Evolutionary conservation across 1,140 invertebrate species (phyloP).

Genomic region (Apis cerana): DNA sequence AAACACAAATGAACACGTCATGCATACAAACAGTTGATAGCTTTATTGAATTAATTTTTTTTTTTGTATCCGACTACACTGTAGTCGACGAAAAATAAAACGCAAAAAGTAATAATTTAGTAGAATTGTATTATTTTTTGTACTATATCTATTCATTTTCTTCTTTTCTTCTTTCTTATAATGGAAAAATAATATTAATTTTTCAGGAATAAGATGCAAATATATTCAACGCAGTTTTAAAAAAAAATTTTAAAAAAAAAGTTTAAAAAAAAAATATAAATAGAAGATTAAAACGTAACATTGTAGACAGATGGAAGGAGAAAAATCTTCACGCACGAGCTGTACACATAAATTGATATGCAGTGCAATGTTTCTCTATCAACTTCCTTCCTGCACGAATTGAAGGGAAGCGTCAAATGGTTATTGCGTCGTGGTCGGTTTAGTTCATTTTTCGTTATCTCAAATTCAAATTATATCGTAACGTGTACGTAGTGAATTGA

Average conservation of each 20-base stretch:
- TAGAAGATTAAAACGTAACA: background rate
- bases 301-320: background rate
- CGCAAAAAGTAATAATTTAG: slow-evolving; percentile 1
- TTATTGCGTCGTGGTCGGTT: slow-evolving; percentile 53
- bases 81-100: background rate
- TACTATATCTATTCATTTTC: background rate
- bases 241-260: no score
- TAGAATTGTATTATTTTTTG: background rate
- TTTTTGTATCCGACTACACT: background rate
- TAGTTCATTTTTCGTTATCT: slow-evolving; percentile 61
- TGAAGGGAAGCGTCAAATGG: slow-evolving; percentile 67
- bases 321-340: slow-evolving; percentile 12
- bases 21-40: background rate
- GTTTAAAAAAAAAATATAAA: background rate
- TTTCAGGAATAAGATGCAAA: background rate
- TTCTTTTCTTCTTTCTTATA: background rate
- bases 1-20: slow-evolving; percentile 24
- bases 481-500: slow-evolving; percentile 3
- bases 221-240: no score
- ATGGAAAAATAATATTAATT: background rate
- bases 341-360: slow-evolving; percentile 71
- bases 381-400: slow-evolving; percentile 77
- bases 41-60: slow-evolving; percentile 19
- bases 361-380: slow-evolving; percentile 73
- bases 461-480: slow-evolving; percentile 44